These are phyloP conservation scores for Benitochromis conjunctus DNA, from an alignment of 2,113 vertebrate species.

Conservation along the genomic window DNA sequence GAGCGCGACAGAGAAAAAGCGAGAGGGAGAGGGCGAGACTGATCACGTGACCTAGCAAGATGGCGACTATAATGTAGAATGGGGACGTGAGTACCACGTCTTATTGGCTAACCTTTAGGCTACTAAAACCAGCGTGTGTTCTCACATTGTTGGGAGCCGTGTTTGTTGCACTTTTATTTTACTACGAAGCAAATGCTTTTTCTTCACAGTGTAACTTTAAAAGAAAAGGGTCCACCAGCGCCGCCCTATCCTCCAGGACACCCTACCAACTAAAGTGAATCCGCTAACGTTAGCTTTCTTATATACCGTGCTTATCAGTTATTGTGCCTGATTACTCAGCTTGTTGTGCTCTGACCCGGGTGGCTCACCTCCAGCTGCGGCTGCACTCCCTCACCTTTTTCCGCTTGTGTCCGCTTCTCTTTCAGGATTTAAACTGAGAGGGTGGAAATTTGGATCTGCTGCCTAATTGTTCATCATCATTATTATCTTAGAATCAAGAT, in stretches of 20 bases:
- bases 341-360: not conserved
- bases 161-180: fast-evolving
- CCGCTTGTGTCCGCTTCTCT: not conserved
- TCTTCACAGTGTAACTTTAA: not conserved
- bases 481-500: slow-evolving; percentile 46
- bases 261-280: not conserved
- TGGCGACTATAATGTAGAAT: slow-evolving; percentile 60
- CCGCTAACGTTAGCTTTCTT: slow-evolving; percentile 54
- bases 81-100: slow-evolving; percentile 43
- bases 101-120: slow-evolving; percentile 12
- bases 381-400: not conserved
- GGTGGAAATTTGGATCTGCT: slow-evolving; percentile 9
- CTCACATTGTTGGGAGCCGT: fast-evolving
- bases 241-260: not conserved
- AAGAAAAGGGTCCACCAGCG: not conserved
- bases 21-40: slow-evolving; percentile 25
- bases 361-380: not conserved
- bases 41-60: slow-evolving; percentile 65
- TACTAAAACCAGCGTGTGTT: not conserved
- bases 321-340: slow-evolving; percentile 10
- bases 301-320: not conserved
- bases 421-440: slow-evolving; percentile 4
- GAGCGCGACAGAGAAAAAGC: slow-evolving; percentile 10
- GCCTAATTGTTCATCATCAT: slow-evolving; percentile 28
- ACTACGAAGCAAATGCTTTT: not conserved